Conservation (phyloP, 2,888 invertebrate species). For the Tholera decimalis region DNA sequence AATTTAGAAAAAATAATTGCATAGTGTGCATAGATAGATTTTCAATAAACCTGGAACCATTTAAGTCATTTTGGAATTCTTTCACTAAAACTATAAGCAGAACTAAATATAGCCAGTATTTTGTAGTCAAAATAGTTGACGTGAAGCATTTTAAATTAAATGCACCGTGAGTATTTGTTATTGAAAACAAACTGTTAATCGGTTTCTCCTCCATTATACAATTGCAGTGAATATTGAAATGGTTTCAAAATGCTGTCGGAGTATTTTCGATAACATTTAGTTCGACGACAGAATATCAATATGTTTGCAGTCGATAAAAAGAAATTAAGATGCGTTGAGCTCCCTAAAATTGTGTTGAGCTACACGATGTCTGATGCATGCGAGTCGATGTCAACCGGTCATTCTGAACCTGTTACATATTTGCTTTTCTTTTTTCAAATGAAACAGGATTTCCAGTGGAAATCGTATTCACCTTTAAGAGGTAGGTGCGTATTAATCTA, state of each 20-base stretch:
- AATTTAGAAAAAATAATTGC: too few species aligned
- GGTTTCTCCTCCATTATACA: slow-evolving; percentile 15
- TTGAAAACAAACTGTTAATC: slow-evolving; percentile 44
- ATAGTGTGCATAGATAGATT: not conserved
- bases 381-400: not conserved
- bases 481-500: too few species aligned
- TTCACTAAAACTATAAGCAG: not conserved
- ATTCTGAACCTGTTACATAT: too few species aligned
- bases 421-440: not conserved
- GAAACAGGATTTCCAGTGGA: too few species aligned
- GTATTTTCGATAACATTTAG: slow-evolving; percentile 22
- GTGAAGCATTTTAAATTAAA: slow-evolving; percentile 12
- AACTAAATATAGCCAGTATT: not conserved
- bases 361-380: slow-evolving; percentile 15
- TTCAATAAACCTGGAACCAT: not conserved
- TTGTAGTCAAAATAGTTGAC: not conserved
- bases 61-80: not conserved
- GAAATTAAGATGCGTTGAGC: slow-evolving; percentile 1
- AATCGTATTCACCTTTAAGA: too few species aligned
- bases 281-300: slow-evolving; percentile 31
- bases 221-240: slow-evolving; percentile 19
- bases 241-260: slow-evolving; percentile 20
- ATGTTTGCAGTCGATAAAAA: slow-evolving; percentile 24
- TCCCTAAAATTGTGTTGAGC: slow-evolving; percentile 1
- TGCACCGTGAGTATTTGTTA: slow-evolving; percentile 21